Evolutionary conservation across 2,113 vertebrate genomes (phyloP).

Genomic region (Syngnathus floridae): DNA sequence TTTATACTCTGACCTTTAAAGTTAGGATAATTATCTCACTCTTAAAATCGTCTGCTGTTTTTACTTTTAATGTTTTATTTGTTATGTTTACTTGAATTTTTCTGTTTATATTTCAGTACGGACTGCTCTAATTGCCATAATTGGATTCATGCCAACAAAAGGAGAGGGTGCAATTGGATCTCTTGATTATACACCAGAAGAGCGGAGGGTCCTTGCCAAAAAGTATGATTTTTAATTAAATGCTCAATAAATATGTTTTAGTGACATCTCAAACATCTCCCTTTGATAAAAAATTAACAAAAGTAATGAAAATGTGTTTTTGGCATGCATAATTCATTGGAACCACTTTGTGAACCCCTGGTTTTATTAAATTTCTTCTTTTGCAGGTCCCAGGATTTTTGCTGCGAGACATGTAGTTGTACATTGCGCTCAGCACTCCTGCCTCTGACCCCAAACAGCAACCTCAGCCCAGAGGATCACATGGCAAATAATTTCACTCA

Average conservation of each 20-base stretch:
- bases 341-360: not conserved
- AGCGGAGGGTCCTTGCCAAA: conserved; percentile 90
- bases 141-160: conserved; percentile 99
- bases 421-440: conserved; percentile 83
- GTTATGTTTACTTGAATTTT: not conserved
- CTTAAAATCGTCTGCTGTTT: not conserved
- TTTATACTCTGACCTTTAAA: too few species aligned
- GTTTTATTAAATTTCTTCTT: not conserved
- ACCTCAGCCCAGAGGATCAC: conserved; percentile 78
- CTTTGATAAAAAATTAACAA: too few species aligned
- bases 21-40: not conserved
- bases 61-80: not conserved
- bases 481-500: conserved; percentile 86
- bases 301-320: too few species aligned
- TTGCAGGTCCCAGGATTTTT: conserved; percentile 90
- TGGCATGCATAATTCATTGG: too few species aligned
- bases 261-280: too few species aligned
- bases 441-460: conserved; percentile 77
- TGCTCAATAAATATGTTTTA: too few species aligned
- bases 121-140: conserved; percentile 94
- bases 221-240: conserved; percentile 75
- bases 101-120: conserved; percentile 77
- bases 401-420: conserved; percentile 85
- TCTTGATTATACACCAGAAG: conserved; percentile 95
- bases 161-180: conserved; percentile 98